Base-by-base conservation (phyloP, 2,888 invertebrate species). In the Dryococelus australis region DNA sequence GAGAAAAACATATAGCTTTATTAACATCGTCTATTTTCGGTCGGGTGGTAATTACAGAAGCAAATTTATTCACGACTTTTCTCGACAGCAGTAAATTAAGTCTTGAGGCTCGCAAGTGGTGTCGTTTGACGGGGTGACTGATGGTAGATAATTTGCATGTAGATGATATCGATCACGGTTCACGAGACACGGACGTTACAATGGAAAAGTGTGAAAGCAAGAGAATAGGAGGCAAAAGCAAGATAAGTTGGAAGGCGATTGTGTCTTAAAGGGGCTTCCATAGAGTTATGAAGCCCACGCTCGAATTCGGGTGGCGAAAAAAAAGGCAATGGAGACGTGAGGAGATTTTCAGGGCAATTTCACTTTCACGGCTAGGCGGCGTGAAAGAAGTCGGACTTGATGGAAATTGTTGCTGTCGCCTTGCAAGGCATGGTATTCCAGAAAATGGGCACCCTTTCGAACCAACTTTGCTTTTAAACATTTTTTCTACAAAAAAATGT, bases 281-380 rank as follows among this genome's bases (percentile, higher is more conserved):
- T n/a, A n/a, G 65, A 65, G 65, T 65, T 65, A 12, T 65, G 24
- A 10, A 24, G 16, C n/a, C 47, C 65, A n/a, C n/a, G 65, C 20
- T 24, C 20, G 65, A 65, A 65, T 65, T 0, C 3, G 20, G 65
- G 20, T 2, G 20, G n/a, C 10, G 24, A n/a, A n/a, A 65, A 65
- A 65, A 6, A 65, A 65, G 24, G 65, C n/a, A n/a, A 24, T 9
- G 65, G 65, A 24, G n/a, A 65, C 65, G 65, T n/a, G 47, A 2
- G 65, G 16, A 65, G 65, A 65, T 65, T 65, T 65, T 65, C 65
- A 65, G 65, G 65, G 65, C 65, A 65, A 65, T 65, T 65, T 65
- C 65, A 65, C 65, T 65, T 65, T 65, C 65, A 65, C 65, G 65
- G 24, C n/a, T 24, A 65, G 65, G 65, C 24, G 65, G n/a, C 65